These are phyloP conservation scores for Ostrea denselamellosa DNA, from an alignment of 1,140 invertebrate genomes.

Conservation along the genomic window DNA sequence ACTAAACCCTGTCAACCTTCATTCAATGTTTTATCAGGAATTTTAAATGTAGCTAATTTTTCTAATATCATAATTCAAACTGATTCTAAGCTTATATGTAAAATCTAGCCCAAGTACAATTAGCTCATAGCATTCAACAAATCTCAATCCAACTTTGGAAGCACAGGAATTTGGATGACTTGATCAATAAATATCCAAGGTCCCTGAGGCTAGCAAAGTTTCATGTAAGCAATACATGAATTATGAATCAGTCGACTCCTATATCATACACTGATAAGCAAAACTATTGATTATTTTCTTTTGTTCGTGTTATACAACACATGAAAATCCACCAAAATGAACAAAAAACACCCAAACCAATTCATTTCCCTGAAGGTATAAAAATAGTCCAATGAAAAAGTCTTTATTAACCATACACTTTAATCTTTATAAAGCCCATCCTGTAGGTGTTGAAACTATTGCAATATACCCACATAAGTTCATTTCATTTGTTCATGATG, in stretches of 20 bases:
- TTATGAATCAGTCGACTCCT: neutral
- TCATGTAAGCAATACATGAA: conserved; percentile 7
- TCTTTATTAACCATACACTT: no score
- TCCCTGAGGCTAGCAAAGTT: neutral
- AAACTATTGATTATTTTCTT: neutral
- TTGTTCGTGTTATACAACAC: neutral
- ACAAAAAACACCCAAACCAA: no score
- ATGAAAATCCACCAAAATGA: neutral
- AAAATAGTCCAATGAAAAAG: no score
- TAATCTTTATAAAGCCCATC: no score
- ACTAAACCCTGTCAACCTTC: neutral
- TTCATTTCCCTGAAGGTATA: no score
- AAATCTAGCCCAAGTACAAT: conserved; percentile 31
- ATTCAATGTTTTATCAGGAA: neutral
- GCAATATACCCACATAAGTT: no score
- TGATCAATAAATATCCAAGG: neutral
- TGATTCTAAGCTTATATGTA: neutral
- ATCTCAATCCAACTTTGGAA: neutral
- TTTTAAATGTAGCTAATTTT: conserved; percentile 27
- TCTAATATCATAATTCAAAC: conserved; percentile 14
- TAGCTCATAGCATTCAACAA: neutral
- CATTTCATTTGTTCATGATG: no score
- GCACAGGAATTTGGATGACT: conserved; percentile 3
- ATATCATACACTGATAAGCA: conserved; percentile 8
- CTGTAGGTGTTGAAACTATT: no score